A percentile compares a stretch with the other conserved stretches of the same genome.
phyloP scores from a whole-genome alignment of 2,888 invertebrate species.

The Rhingia rostrata region DNA sequence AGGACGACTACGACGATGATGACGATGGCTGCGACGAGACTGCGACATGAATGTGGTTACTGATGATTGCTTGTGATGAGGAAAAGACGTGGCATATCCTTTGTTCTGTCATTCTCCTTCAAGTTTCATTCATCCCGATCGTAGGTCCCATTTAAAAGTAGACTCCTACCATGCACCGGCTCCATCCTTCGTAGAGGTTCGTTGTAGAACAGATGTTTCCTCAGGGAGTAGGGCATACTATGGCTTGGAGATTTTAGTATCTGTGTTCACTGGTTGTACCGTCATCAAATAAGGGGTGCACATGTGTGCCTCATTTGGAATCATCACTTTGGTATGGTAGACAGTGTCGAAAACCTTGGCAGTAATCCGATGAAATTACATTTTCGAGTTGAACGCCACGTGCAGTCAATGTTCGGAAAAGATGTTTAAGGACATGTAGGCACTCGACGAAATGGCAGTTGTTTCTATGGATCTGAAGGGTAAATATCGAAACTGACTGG shows the following conservation, averaged over 20 bases:
- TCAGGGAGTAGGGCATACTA: neutral
- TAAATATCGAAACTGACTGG: too few species aligned
- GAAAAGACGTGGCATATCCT: slow-evolving; percentile 66
- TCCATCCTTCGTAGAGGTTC: neutral
- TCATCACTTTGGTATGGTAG: neutral
- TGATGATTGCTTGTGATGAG: slow-evolving; percentile 62
- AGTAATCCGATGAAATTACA: slow-evolving; percentile 36
- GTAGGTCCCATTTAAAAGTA: slow-evolving; percentile 28
- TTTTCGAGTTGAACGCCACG: slow-evolving; percentile 41
- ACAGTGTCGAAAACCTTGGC: slow-evolving; percentile 9
- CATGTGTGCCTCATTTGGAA: slow-evolving; percentile 5
- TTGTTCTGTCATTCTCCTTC: slow-evolving; percentile 46
- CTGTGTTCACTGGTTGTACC: slow-evolving; percentile 5
- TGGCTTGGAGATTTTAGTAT: slow-evolving; percentile 6
- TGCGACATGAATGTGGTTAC: slow-evolving; percentile 57
- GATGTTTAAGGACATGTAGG: neutral
- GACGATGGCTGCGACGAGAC: slow-evolving; percentile 35
- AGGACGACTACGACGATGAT: slow-evolving; percentile 29
- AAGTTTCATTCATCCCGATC: slow-evolving; percentile 57
- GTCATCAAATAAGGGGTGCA: neutral
- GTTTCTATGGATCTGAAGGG: too few species aligned
- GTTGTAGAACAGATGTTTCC: slow-evolving; percentile 42
- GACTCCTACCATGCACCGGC: neutral
- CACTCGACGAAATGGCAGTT: too few species aligned
- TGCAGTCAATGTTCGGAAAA: slow-evolving; percentile 24